Conservation (phyloP, 2,113 vertebrate species). For the Hypomesus transpacificus region DNA sequence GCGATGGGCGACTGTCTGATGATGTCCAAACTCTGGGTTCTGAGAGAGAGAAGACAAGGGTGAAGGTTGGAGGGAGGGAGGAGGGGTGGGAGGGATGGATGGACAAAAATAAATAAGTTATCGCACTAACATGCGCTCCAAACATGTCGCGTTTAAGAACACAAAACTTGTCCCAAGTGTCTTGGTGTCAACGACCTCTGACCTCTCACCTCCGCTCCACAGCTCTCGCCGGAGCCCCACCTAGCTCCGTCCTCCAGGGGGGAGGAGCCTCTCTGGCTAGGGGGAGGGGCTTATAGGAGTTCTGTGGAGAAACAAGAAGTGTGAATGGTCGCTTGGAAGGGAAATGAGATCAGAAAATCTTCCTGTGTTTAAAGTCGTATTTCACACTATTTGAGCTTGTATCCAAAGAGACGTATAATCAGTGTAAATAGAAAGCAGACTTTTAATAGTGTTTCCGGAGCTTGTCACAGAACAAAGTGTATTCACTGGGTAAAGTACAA, state of each 20-base stretch:
- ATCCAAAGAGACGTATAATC: too few species aligned
- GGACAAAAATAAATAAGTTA: too few species aligned
- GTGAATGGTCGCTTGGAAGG: background rate
- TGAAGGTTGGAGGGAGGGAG: background rate
- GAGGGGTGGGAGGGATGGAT: too few species aligned
- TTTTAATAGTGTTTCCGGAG: too few species aligned
- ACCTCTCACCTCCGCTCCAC: constrained; percentile 62
- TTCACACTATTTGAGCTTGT: too few species aligned
- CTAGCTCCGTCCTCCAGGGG: constrained; percentile 42
- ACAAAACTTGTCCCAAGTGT: too few species aligned
- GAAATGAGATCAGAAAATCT: background rate
- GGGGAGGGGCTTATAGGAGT: constrained; percentile 42
- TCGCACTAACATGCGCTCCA: too few species aligned
- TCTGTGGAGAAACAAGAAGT: constrained; percentile 40
- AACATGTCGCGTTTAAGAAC: too few species aligned
- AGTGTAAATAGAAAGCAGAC: too few species aligned
- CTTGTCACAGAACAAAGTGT: too few species aligned
- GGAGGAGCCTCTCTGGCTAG: background rate
- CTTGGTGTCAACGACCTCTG: background rate
- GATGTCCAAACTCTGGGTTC: constrained; percentile 48
- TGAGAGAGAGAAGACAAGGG: constrained; percentile 28
- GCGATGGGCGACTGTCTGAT: constrained; percentile 29
- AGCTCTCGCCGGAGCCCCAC: background rate
- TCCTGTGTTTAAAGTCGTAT: too few species aligned
- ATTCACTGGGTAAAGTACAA: too few species aligned